A percentile compares a stretch with the other conserved stretches of the same genome.
Conservation (phyloP, 1,140 invertebrate genomes). For the Conopomorpha cramerella region DNA sequence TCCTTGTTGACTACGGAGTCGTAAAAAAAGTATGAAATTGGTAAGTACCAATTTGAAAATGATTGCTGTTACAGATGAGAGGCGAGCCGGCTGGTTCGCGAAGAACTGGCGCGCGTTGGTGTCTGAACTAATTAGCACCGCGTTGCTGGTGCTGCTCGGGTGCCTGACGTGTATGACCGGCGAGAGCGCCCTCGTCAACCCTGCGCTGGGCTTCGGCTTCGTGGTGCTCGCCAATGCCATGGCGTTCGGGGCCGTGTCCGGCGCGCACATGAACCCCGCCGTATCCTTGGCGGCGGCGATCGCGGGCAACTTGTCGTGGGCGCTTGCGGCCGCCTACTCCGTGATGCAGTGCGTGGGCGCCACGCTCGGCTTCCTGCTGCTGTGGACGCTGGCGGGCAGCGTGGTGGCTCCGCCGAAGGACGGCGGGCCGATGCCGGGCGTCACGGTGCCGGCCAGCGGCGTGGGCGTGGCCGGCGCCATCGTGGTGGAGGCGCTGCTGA, state of each 20-base stretch:
- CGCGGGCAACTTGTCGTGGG: conserved; percentile 5
- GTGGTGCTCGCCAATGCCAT: conserved; percentile 22
- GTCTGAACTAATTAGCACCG: conserved; percentile 26
- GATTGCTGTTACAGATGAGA: no score
- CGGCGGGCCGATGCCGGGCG: conserved; percentile 9
- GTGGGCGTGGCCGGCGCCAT: conserved; percentile 12
- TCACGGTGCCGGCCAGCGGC: conserved; percentile 10
- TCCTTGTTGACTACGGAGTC: no score
- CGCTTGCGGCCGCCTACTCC: conserved; percentile 10
- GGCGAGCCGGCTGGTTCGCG: no score
- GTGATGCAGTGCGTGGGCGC: conserved; percentile 12
- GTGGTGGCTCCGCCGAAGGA: conserved; percentile 4
- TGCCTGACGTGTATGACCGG: conserved; percentile 16
- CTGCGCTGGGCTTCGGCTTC: conserved; percentile 38
- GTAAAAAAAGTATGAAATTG: no score
- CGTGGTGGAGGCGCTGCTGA: conserved; percentile 24
- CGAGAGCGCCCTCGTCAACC: conserved; percentile 19
- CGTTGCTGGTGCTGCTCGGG: conserved; percentile 33
- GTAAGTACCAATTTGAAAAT: no score
- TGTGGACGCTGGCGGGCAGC: conserved; percentile 9
- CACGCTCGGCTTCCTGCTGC: conserved; percentile 4
- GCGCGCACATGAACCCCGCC: conserved; percentile 48
- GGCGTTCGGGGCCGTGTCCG: conserved; percentile 31
- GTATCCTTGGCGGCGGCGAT: conserved; percentile 31
- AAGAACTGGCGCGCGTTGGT: neutral